Base-by-base conservation (phyloP, 2,888 invertebrate species). In the Drosophila kokeensis region DNA sequence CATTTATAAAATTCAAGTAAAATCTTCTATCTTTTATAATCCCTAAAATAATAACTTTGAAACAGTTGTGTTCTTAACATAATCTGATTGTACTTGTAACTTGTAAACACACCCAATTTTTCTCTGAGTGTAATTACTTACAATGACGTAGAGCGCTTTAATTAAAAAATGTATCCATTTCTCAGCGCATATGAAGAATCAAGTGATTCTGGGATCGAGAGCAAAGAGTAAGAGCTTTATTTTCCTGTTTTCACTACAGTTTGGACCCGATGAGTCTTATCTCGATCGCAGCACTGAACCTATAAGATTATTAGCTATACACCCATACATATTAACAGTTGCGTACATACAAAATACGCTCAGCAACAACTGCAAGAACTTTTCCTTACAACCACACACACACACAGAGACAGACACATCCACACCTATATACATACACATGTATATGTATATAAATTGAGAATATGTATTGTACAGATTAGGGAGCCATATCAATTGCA, bases 381-480 rank as follows among this genome's bases (percentile, higher is more conserved):
- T 45, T 45, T 45, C 45, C 45, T 8, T 5, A 45, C 8, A 4
- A 8, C 4, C 45, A 15, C 24, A 21, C 8, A 21, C 15, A 52
- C 1, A 6, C n/a, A 40, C 21, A 21, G 15, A 32, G 8, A 21
- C 15, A 52, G 3, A 6, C n/a, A 40, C 21, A 21, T 34, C 34
- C 10, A 42, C n/a, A 42, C 10, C 2, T 8, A 11, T 18, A 54
- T 8, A 32, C 6, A 21, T 5, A 8, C 21, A 40, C 29, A 4
- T 62, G 73, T 76, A 83, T 55, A 7, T 67, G 69, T 76, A 83
- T 83, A 77, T 73, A 68, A 65, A 73, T 70, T 67, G 62, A 57
- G 32, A 54, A 34, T 27, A 32, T 34, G 27, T 55, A 13, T 29
- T 27, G 38, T 40, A 55, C 24, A 74, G 69, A 74, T 76, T 74